These are phyloP conservation scores for Strix aluco DNA, from an alignment of 2,113 vertebrate genomes.

Conservation along the genomic window DNA sequence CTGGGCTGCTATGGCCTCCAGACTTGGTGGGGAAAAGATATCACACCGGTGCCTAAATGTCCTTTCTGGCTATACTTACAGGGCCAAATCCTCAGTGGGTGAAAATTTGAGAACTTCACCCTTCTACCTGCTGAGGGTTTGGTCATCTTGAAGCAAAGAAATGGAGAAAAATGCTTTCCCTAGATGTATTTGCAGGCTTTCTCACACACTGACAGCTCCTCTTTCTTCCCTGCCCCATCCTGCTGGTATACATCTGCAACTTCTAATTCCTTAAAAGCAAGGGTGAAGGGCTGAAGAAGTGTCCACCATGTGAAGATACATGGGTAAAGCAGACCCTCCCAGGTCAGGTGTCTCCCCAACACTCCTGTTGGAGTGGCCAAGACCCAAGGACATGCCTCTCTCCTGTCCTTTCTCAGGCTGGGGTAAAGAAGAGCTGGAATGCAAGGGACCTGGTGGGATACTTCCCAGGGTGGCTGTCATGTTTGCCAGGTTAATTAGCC, in stretches of 20 bases:
- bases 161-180: fast-evolving
- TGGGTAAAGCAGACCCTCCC: neutral
- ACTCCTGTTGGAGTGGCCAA: neutral
- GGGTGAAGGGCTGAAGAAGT: neutral
- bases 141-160: neutral
- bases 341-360: neutral
- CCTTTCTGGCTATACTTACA: neutral
- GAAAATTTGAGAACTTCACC: neutral
- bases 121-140: neutral
- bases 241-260: neutral
- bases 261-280: neutral
- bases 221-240: neutral
- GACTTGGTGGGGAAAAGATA: neutral
- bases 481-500: neutral
- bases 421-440: neutral
- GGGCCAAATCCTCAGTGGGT: neutral
- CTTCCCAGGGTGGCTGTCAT: neutral
- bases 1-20: neutral
- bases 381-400: neutral
- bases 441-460: neutral
- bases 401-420: fast-evolving
- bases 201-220: neutral
- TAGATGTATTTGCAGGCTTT: fast-evolving
- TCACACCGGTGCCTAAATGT: neutral
- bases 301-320: fast-evolving